Conservation (phyloP, 2,113 vertebrate species). For the Nibea albiflora region DNA sequence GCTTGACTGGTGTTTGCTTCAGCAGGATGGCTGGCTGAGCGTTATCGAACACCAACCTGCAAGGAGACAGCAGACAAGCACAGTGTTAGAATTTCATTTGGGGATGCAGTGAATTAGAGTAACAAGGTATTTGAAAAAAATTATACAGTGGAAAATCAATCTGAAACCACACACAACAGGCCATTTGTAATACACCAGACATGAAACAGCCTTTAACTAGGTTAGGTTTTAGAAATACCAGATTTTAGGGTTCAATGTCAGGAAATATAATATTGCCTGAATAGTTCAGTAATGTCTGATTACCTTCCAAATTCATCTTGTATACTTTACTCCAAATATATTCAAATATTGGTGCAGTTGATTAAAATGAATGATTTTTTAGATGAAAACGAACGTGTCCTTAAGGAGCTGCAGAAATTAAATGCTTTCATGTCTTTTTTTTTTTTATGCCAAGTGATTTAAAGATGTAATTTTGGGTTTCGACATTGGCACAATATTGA, state of each 20-base stretch:
- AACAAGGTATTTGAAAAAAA: background rate
- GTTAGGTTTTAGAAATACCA: background rate
- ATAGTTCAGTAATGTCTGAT: background rate
- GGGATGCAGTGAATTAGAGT: background rate
- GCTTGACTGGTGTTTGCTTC: constrained; percentile 33
- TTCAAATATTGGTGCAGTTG: constrained; percentile 13
- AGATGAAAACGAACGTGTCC: background rate
- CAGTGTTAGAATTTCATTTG: constrained; percentile 23
- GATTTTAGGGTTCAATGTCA: background rate
- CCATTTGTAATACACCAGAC: background rate
- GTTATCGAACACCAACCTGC: constrained; percentile 49
- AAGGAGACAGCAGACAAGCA: constrained; percentile 54
- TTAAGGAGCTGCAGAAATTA: constrained; percentile 11
- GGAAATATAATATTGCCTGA: background rate
- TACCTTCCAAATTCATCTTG: background rate
- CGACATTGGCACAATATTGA: constrained; percentile 50
- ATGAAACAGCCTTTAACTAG: background rate
- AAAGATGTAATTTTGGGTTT: constrained; percentile 44
- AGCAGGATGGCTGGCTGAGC: constrained; percentile 34
- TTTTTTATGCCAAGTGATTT: constrained; percentile 23
- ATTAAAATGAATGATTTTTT: background rate
- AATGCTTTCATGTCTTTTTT: constrained; percentile 15
- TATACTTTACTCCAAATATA: constrained; percentile 16
- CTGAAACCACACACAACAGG: background rate
- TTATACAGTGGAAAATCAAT: background rate